Base-by-base conservation (phyloP, 1,140 invertebrate genomes). In the Zaprionus ornatus region DNA sequence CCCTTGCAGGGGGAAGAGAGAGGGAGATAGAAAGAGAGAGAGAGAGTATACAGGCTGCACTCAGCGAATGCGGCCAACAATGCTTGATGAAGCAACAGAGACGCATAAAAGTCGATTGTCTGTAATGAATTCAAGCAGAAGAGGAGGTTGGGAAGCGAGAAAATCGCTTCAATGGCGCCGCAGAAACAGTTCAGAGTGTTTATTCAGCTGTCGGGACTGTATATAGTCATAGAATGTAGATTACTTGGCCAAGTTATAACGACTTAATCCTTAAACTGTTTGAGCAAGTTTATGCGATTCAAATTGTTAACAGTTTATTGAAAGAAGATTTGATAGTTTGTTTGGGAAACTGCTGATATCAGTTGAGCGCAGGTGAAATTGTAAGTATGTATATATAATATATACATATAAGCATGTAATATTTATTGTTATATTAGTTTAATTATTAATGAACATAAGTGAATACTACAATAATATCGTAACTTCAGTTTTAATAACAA, bases 31-130 rank as follows among this genome's bases (percentile, higher is more conserved):
- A 54, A 3, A 37, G 12, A 63, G 75, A 62, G 21, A n/a, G 60
- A 45, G 27, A 37, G 25, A 45, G 50, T 9, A 29, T 17, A 42
- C n/a, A 23, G 13, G 25, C 29, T 59, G 27, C 56, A 68, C 57
- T 52, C 29, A 19, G 17, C 6, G 52, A 21, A 42, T 55, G 45
- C 9, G 45, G 3, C 45, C 19, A 67, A 67, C 29, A 45, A 48
- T 48, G 17, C 17, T 29, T 23, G 45, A 17, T 23, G n/a, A 27
- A n/a, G 61, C 45, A 29, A 54, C 63, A 56, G 52, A 40, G 35
- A 50, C 63, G 57, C 77, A 84, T 84, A 71, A 85, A 84, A 84
- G 65, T 74, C 82, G 77, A 84, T 84, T 81, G 82, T 78, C 78
- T 74, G 74, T 75, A 71, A 85, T 64, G 77, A 84, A 85, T 85